phyloP scores from a whole-genome alignment of 1,140 invertebrate species.

The Dendroctonus ponderosae region DNA sequence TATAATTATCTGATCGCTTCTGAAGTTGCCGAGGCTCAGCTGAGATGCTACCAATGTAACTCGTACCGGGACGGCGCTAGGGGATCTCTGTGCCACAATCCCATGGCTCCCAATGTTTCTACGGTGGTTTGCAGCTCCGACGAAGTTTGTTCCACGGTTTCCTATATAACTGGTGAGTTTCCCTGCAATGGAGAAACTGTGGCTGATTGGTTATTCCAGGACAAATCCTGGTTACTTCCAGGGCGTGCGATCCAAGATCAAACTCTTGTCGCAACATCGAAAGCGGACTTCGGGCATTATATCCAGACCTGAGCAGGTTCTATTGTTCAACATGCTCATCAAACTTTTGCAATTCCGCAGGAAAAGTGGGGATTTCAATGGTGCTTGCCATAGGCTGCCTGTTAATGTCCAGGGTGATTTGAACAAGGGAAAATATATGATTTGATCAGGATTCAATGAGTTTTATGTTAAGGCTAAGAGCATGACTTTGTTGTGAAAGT shows the following conservation, averaged over 20 bases:
- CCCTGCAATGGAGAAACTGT: neutral
- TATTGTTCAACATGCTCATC: neutral
- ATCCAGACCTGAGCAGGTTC: neutral
- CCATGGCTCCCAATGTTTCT: neutral
- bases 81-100: neutral
- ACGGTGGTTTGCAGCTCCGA: neutral
- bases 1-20: neutral
- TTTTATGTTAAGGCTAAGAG: neutral
- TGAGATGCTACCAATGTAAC: slow-evolving; percentile 1
- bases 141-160: neutral
- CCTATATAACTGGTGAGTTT: slow-evolving; percentile 1
- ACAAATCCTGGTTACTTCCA: neutral
- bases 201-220: neutral
- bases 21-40: neutral
- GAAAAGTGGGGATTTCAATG: neutral
- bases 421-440: neutral
- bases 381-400: neutral
- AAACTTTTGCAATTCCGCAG: slow-evolving; percentile 2
- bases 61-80: neutral
- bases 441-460: neutral
- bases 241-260: neutral
- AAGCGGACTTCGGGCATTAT: neutral
- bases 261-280: neutral
- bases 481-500: neutral
- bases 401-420: too few species aligned